Conservation (phyloP, 2,113 vertebrate genomes). For the Eclectus roratus region DNA sequence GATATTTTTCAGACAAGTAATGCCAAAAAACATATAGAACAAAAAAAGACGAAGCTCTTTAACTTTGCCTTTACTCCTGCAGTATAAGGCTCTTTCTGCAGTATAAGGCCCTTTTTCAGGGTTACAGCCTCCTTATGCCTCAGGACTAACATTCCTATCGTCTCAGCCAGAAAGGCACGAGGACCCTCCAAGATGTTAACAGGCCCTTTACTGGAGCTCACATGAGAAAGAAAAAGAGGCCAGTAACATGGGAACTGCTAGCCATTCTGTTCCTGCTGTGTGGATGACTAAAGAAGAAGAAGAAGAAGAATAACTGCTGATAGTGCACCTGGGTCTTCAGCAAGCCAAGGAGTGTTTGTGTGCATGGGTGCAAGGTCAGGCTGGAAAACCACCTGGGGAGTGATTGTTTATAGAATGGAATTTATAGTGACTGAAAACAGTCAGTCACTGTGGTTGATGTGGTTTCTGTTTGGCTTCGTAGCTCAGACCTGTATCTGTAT, state of each 20-base stretch:
- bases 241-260: neutral
- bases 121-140: neutral
- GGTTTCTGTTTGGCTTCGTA: neutral
- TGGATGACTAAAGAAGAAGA: neutral
- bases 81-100: neutral
- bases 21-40: neutral
- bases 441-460: neutral
- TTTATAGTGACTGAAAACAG: neutral
- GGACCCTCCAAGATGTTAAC: neutral
- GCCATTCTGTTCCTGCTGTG: neutral
- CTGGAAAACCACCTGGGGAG: neutral
- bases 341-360: neutral
- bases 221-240: neutral
- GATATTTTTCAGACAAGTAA: neutral
- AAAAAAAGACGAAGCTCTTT: neutral
- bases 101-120: neutral
- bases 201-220: neutral
- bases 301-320: neutral
- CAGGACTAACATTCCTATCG: accelerated
- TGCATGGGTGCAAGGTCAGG: neutral
- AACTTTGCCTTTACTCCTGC: neutral
- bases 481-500: neutral
- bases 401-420: neutral
- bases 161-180: neutral
- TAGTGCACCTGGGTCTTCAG: neutral